Conservation (phyloP, 2,888 invertebrate genomes). For the Drosophila phalerata region DNA sequence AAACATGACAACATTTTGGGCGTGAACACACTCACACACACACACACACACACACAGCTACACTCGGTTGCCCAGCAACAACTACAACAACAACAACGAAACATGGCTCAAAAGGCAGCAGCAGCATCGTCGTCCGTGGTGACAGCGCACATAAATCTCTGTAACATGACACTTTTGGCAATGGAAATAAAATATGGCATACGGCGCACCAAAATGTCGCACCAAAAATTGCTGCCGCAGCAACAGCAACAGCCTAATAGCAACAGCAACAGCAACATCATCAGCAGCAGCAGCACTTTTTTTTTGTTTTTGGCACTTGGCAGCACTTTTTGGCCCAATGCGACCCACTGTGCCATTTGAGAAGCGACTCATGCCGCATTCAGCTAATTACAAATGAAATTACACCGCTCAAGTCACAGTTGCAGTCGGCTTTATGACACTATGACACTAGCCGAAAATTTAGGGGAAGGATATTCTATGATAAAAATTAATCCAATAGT, state of each 20-base stretch:
- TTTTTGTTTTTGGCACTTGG: constrained; percentile 47
- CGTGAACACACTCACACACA: constrained; percentile 58
- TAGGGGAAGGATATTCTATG: too few species aligned
- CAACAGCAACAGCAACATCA: constrained; percentile 40
- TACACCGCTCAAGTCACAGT: constrained; percentile 60
- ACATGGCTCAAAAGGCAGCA: constrained; percentile 68
- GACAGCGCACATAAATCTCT: constrained; percentile 84
- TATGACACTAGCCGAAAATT: constrained; percentile 46
- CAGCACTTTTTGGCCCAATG: constrained; percentile 38
- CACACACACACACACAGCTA: constrained; percentile 11
- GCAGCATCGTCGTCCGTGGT: constrained; percentile 61
- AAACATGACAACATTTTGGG: constrained; percentile 79
- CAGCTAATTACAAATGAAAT: constrained; percentile 79
- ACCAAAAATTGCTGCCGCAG: constrained; percentile 63
- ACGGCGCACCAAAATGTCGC: constrained; percentile 82
- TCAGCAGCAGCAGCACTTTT: constrained; percentile 11
- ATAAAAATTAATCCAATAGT: too few species aligned
- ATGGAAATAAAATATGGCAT: constrained; percentile 85
- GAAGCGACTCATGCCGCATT: constrained; percentile 65
- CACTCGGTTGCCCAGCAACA: constrained; percentile 18
- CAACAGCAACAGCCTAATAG: constrained; percentile 37
- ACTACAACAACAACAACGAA: constrained; percentile 39
- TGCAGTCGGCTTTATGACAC: constrained; percentile 22
- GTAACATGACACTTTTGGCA: constrained; percentile 86
- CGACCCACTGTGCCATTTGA: constrained; percentile 69